Base-by-base conservation (phyloP, 2,113 vertebrate genomes). In the Gobio gobio region DNA sequence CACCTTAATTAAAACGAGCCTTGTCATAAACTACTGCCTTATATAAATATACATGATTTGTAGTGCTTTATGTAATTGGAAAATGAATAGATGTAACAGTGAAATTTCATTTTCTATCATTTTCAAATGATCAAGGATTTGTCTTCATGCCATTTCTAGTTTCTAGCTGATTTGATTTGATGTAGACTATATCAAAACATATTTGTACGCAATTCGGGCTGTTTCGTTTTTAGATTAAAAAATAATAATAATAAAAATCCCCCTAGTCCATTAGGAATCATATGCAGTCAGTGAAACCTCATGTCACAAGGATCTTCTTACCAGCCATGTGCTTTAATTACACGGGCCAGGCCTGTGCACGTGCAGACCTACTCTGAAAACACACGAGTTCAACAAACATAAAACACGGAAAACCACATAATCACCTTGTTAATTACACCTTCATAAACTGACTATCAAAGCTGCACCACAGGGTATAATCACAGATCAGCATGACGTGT, bases 401-500 rank as follows among this genome's bases (percentile, higher is more conserved):
- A 56, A 61, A 78, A 45, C 56, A 61, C 1, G n/a, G 20, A 9
- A 78, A 61, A 59, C 56, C 76, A 61, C 76, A 61, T 18, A 78
- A 78, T 78, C 56, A 43, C 36, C 10, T 78, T 78, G 36, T 78
- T 43, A 58, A 61, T 78, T 45, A 78, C 76, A 43, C 36, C 22
- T 12, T 61, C 33, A 78, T 78, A 61, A 78, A 59, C 24, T 58
- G 29, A 78, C 20, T 43, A 78, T 61, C 76, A 78, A 78, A 78
- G 56, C 54, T n/a, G 3, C 40, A n/a, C 56, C 54, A 78, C 2
- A 4, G 29, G 54, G 20, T 59, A 59, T 78, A 78, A 59, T 78
- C 54, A 36, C 7, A 78, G 14, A 24, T 61, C 54, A 59, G 54
- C 54, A 13, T 14, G 10, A 61, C 8, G 3, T 40, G 76, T 14